Evolutionary conservation across 2,888 invertebrate species (phyloP).

Genomic region (Ceraclea dissimilis): DNA sequence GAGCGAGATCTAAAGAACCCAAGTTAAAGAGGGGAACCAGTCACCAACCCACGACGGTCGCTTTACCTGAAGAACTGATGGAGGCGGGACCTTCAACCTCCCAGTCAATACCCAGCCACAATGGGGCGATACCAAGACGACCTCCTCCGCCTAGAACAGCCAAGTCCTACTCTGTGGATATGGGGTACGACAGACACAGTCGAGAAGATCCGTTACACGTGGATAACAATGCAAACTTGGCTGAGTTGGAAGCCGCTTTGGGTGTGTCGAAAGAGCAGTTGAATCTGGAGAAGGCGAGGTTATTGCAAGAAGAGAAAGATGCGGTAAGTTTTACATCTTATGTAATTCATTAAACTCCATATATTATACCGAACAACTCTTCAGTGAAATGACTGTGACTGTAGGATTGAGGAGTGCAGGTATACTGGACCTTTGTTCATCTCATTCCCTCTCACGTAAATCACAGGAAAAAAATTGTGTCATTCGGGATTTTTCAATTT

Average conservation of each 20-base stretch:
- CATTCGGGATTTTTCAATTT: too few relatives aligned
- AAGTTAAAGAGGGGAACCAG: not conserved
- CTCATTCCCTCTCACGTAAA: too few relatives aligned
- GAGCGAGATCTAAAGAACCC: not conserved
- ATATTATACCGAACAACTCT: too few relatives aligned
- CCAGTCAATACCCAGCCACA: not conserved
- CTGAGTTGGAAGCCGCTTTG: constrained; percentile 13
- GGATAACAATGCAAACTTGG: not conserved
- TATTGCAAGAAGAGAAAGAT: constrained; percentile 14
- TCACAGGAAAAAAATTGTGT: too few relatives aligned
- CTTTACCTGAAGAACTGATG: not conserved
- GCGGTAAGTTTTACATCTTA: constrained; percentile 9
- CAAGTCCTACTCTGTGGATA: not conserved
- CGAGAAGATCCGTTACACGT: not conserved
- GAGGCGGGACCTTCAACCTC: not conserved
- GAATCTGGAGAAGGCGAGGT: constrained; percentile 7
- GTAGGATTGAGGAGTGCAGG: too few relatives aligned
- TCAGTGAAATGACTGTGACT: too few relatives aligned
- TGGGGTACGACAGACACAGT: not conserved
- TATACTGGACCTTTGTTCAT: too few relatives aligned
- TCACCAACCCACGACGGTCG: not conserved
- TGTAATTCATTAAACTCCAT: too few relatives aligned
- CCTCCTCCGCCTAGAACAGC: not conserved
- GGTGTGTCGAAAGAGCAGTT: constrained; percentile 11
- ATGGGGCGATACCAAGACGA: not conserved